These are phyloP conservation scores for Oplegnathus fasciatus DNA, from an alignment of 2,113 vertebrate genomes.

Conservation along the genomic window DNA sequence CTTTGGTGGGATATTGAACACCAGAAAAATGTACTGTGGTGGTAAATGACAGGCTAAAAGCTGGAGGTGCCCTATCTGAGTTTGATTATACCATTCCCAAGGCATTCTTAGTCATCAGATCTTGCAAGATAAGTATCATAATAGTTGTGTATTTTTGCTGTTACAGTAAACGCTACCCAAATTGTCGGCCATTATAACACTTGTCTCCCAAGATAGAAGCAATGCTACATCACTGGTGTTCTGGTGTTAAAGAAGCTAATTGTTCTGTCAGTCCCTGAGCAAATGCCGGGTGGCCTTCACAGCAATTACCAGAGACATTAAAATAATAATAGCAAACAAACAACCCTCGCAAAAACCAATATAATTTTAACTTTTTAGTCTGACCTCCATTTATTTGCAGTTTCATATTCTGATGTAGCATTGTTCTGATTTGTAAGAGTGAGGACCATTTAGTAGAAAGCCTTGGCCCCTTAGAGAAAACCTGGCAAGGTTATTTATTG, in stretches of 20 bases:
- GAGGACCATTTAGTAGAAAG: not conserved
- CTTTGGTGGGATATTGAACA: slow-evolving; percentile 83
- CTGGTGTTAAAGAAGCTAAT: slow-evolving; percentile 59
- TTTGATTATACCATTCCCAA: slow-evolving; percentile 77
- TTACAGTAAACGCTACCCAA: slow-evolving; percentile 62
- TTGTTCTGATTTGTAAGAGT: slow-evolving; percentile 4
- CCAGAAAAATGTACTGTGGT: slow-evolving; percentile 68
- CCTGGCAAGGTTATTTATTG: not conserved
- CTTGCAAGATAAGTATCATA: slow-evolving; percentile 62
- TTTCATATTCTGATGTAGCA: slow-evolving; percentile 30
- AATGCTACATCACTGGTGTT: slow-evolving; percentile 30
- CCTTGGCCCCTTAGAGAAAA: not conserved
- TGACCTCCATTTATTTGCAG: slow-evolving; percentile 7
- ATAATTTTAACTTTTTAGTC: not conserved
- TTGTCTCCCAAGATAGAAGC: slow-evolving; percentile 46
- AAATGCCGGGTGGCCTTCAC: slow-evolving; percentile 24
- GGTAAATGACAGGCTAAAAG: slow-evolving; percentile 75
- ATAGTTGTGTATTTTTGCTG: slow-evolving; percentile 65
- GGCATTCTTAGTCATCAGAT: slow-evolving; percentile 66
- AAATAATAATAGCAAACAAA: slow-evolving; percentile 18
- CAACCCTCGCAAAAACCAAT: not conserved
- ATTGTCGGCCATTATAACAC: slow-evolving; percentile 48
- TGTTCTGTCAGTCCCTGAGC: slow-evolving; percentile 53
- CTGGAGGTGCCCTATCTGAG: slow-evolving; percentile 68
- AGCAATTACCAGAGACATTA: slow-evolving; percentile 26